Evolutionary conservation across 2,888 invertebrate genomes (phyloP).

Genomic region (Leptopilina myrica): DNA sequence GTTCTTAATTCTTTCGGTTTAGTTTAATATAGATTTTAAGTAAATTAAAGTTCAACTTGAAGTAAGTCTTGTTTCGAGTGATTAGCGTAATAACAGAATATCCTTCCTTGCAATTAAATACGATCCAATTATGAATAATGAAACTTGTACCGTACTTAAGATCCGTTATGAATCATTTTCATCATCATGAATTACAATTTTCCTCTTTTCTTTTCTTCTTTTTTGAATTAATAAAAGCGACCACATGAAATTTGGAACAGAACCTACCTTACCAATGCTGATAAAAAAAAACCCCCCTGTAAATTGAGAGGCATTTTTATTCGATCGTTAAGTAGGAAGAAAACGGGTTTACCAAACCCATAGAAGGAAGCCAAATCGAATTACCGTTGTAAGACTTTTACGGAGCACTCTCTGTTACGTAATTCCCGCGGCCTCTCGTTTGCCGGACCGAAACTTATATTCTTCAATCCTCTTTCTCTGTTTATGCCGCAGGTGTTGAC

Average conservation of each 20-base stretch:
- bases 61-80: not conserved
- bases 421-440: not conserved
- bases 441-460: not conserved
- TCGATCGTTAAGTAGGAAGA: slow-evolving; percentile 1
- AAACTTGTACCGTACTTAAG: not conserved
- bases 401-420: slow-evolving; percentile 14
- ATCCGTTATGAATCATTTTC: not conserved
- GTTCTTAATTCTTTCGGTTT: too few relatives aligned
- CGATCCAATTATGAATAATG: slow-evolving; percentile 4
- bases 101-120: not conserved
- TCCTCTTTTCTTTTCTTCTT: too few relatives aligned
- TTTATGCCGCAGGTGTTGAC: slow-evolving; percentile 15
- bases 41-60: too few relatives aligned
- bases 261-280: slow-evolving; percentile 7
- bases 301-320: slow-evolving; percentile 23
- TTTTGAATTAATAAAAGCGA: not conserved
- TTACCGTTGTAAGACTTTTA: slow-evolving; percentile 36
- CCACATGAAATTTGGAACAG: slow-evolving; percentile 19
- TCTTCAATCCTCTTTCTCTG: not conserved
- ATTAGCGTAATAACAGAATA: not conserved
- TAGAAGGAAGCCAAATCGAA: slow-evolving; percentile 40
- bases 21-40: too few relatives aligned
- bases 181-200: too few relatives aligned
- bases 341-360: slow-evolving; percentile 22
- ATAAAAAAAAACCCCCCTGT: not conserved